Conservation (phyloP, 2,113 vertebrate genomes). For the Lampris megalopsis region DNA sequence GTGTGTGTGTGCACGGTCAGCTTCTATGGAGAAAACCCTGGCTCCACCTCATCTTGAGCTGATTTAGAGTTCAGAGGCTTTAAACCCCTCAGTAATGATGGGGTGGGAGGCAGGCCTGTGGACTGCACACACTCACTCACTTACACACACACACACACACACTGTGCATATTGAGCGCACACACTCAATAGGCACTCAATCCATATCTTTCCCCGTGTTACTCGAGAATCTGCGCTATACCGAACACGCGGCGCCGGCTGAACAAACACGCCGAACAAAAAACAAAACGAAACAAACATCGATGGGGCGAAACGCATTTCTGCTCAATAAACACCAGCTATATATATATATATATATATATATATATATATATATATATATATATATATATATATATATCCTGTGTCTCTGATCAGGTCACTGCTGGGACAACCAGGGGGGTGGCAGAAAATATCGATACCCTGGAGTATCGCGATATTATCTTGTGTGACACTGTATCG, state of each 20-base stretch:
- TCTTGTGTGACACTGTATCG: too few species aligned
- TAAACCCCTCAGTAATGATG: conserved; percentile 76
- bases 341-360: too few species aligned
- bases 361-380: too few species aligned
- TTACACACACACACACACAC: conserved; percentile 15
- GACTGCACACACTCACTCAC: conserved; percentile 20
- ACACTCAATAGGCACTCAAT: conserved; percentile 51
- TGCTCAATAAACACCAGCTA: conserved; percentile 53
- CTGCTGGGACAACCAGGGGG: too few species aligned
- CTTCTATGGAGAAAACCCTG: conserved; percentile 64
- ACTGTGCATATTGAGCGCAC: conserved; percentile 43
- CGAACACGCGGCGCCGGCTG: conserved; percentile 54
- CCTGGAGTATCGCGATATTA: too few species aligned
- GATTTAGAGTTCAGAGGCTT: conserved; percentile 78
- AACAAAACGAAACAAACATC: conserved; percentile 52
- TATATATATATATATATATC: too few species aligned
- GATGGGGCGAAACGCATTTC: background rate
- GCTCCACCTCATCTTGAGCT: conserved; percentile 77
- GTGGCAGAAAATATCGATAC: too few species aligned
- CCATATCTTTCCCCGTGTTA: conserved; percentile 52
- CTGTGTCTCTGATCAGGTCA: conserved; percentile 60
- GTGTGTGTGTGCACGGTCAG: conserved; percentile 42
- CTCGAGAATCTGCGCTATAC: conserved; percentile 58
- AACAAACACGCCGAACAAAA: conserved; percentile 65
- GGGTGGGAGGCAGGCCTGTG: conserved; percentile 61